Percentiles rank a stretch among this genome's conserved stretches.
phyloP scores from a whole-genome alignment of 2,113 vertebrate species.

The Pelvicachromis taeniatus region DNA sequence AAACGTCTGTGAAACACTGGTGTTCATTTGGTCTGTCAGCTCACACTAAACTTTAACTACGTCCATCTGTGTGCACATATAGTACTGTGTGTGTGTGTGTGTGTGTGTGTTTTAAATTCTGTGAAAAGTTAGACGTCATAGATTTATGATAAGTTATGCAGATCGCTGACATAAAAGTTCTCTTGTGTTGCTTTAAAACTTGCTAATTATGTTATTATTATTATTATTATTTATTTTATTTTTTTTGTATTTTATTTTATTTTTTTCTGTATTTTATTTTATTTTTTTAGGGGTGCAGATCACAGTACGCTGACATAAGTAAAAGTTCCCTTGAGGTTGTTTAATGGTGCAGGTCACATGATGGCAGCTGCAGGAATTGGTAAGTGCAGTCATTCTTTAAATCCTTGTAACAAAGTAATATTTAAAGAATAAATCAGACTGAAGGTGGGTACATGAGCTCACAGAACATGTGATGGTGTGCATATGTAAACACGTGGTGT shows the following conservation, averaged over 20 bases:
- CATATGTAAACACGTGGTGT: rapidly evolving
- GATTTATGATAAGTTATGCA: too few relatives aligned
- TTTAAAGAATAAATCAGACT: not conserved
- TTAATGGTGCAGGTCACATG: too few relatives aligned
- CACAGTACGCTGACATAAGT: too few relatives aligned
- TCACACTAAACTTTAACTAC: too few relatives aligned
- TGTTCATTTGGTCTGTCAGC: too few relatives aligned
- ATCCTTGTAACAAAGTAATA: not conserved
- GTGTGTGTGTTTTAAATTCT: too few relatives aligned
- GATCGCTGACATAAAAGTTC: not conserved
- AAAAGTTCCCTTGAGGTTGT: too few relatives aligned
- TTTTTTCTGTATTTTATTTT: too few relatives aligned
- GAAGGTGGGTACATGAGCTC: not conserved
- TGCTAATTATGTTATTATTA: not conserved
- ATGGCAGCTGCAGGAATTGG: not conserved
- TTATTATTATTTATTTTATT: rapidly evolving
- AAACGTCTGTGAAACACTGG: too few relatives aligned
- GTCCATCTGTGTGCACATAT: too few relatives aligned
- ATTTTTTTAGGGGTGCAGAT: rapidly evolving
- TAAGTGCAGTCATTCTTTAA: not conserved
- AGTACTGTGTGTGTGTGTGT: too few relatives aligned
- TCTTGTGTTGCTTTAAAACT: not conserved
- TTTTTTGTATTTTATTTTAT: too few relatives aligned
- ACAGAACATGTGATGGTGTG: not conserved
- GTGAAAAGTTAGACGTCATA: rapidly evolving